phyloP scores from a whole-genome alignment of 2,797 vertebrate species.

The Pelodytes ibericus region DNA sequence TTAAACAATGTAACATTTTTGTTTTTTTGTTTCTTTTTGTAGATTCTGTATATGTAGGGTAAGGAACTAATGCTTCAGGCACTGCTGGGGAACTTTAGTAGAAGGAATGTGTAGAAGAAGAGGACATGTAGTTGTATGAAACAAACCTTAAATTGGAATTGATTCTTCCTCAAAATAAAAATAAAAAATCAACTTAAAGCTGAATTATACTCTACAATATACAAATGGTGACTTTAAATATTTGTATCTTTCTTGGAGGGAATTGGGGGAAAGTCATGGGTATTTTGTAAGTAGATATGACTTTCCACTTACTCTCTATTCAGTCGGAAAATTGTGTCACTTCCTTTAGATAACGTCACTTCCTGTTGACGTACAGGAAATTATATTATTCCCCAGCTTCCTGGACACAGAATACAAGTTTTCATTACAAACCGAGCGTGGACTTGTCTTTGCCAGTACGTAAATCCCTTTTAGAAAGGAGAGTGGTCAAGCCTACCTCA shows the following conservation, averaged over 20 bases:
- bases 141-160: conserved; percentile 69
- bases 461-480: not conserved
- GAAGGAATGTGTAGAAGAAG: conserved; percentile 24
- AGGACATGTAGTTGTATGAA: conserved; percentile 71
- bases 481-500: not conserved
- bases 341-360: too few species aligned
- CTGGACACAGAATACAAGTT: not conserved
- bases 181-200: not conserved
- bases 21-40: too few species aligned
- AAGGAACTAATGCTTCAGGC: conserved; percentile 10
- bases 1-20: conserved; percentile 81
- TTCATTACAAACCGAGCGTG: not conserved
- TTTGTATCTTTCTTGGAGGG: too few species aligned
- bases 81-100: conserved; percentile 40
- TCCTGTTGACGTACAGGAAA: not conserved
- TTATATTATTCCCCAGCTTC: not conserved
- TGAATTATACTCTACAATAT: not conserved
- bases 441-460: not conserved
- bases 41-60: conserved; percentile 18
- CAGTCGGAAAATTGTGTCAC: too few species aligned
- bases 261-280: too few species aligned
- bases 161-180: not conserved
- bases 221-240: too few species aligned
- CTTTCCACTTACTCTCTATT: not conserved
- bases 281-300: not conserved